phyloP scores from a whole-genome alignment of 2,797 vertebrate species.

The Diplodus sargus region DNA sequence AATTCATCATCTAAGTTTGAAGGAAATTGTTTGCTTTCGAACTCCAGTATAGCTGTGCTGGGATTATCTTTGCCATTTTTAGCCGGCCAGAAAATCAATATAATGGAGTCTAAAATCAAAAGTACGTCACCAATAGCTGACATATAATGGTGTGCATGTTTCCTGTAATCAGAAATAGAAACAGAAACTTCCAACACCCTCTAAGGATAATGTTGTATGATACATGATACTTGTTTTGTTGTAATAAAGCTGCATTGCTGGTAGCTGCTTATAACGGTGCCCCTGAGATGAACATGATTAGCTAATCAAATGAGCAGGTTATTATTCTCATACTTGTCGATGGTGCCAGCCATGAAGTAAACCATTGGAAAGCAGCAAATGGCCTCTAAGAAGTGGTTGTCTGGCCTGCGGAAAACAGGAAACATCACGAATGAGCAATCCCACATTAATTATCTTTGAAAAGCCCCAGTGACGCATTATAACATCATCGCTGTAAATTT shows the following conservation, averaged over 20 bases:
- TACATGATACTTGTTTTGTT: neutral
- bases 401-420: slow-evolving; percentile 86
- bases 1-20: neutral
- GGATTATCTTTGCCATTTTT: neutral
- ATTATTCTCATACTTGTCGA: slow-evolving; percentile 91
- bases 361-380: slow-evolving; percentile 99
- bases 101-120: too few species aligned
- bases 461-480: slow-evolving; percentile 23
- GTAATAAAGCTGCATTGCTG: neutral
- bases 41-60: neutral
- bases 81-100: neutral
- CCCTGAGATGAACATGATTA: neutral
- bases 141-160: neutral
- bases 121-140: neutral
- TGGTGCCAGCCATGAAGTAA: slow-evolving; percentile 97
- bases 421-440: slow-evolving; percentile 38
- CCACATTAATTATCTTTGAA: slow-evolving; percentile 23
- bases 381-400: slow-evolving; percentile 97
- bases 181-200: neutral
- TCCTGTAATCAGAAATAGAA: neutral
- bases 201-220: neutral
- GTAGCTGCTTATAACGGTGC: neutral
- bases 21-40: neutral
- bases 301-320: neutral
- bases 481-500: neutral